Evolutionary conservation across 2,797 vertebrate genomes (phyloP).

Genomic region (Mallotus villosus): DNA sequence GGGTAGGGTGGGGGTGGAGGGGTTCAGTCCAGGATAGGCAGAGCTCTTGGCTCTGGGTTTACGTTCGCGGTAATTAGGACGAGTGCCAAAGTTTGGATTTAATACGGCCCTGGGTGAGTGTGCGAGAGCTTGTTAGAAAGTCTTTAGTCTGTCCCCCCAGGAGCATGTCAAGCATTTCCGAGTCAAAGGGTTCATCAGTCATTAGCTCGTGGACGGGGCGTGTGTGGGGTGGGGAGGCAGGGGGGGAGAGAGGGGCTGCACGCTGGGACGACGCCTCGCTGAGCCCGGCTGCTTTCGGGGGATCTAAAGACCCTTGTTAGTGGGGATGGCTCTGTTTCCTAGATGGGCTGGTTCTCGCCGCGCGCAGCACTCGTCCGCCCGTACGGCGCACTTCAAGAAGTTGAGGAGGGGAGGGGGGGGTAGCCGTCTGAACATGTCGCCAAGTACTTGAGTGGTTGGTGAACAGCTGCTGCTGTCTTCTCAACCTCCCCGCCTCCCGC

Average conservation of each 20-base stretch:
- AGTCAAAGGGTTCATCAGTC: slow-evolving; percentile 74
- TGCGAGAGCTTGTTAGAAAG: slow-evolving; percentile 73
- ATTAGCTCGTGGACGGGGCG: slow-evolving; percentile 58
- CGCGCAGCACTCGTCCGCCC: too few species aligned
- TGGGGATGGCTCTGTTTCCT: slow-evolving; percentile 27
- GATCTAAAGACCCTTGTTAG: slow-evolving; percentile 37
- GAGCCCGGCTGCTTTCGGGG: slow-evolving; percentile 37
- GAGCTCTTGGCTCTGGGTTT: slow-evolving; percentile 60
- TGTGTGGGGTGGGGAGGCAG: slow-evolving; percentile 41
- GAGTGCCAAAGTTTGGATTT: slow-evolving; percentile 76
- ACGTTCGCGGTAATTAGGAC: slow-evolving; percentile 75
- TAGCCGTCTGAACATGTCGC: slow-evolving; percentile 46
- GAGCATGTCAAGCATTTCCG: slow-evolving; percentile 72
- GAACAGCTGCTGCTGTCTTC: slow-evolving; percentile 31
- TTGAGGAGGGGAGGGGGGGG: slow-evolving; percentile 9
- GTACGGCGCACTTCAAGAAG: background rate
- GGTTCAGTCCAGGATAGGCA: slow-evolving; percentile 68
- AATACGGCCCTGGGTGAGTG: slow-evolving; percentile 68
- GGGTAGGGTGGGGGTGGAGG: slow-evolving; percentile 46
- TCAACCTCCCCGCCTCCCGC: slow-evolving; percentile 21
- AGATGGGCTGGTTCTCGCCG: too few species aligned
- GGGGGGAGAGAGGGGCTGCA: slow-evolving; percentile 20
- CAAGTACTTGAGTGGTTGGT: slow-evolving; percentile 44
- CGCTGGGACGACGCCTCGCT: slow-evolving; percentile 32
- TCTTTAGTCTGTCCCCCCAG: slow-evolving; percentile 71